These are phyloP conservation scores for Dasyprocta punctata DNA, from an alignment of 2,113 vertebrate species.

Conservation along the genomic window DNA sequence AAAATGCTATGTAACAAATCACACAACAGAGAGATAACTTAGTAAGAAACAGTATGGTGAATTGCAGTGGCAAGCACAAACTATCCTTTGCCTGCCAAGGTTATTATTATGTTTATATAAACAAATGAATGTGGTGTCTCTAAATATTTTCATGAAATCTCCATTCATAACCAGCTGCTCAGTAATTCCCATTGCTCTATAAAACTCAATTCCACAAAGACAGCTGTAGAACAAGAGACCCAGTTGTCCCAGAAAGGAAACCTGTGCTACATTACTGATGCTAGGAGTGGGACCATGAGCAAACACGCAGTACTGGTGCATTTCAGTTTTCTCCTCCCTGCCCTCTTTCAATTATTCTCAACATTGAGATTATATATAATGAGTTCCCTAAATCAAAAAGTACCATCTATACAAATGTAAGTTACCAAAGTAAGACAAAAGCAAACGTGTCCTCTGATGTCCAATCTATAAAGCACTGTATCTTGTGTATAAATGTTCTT, in stretches of 20 bases:
- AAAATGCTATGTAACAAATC: constrained; percentile 61
- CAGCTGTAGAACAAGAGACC: neutral
- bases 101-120: constrained; percentile 45
- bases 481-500: neutral
- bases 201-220: neutral
- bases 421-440: neutral
- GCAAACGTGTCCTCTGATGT: neutral
- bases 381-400: neutral
- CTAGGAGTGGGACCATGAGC: neutral
- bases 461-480: neutral
- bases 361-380: neutral
- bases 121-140: neutral
- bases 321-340: neutral
- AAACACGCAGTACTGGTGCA: neutral
- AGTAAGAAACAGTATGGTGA: neutral
- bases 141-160: constrained; percentile 26
- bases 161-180: constrained; percentile 36
- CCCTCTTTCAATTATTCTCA: neutral
- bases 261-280: neutral
- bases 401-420: neutral
- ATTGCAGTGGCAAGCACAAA: neutral
- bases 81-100: constrained; percentile 5
- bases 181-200: neutral
- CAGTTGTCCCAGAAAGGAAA: neutral
- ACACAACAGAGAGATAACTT: constrained; percentile 48